These are phyloP conservation scores for Drosophila neoperkinsi DNA, from an alignment of 2,888 invertebrate species.

Conservation along the genomic window DNA sequence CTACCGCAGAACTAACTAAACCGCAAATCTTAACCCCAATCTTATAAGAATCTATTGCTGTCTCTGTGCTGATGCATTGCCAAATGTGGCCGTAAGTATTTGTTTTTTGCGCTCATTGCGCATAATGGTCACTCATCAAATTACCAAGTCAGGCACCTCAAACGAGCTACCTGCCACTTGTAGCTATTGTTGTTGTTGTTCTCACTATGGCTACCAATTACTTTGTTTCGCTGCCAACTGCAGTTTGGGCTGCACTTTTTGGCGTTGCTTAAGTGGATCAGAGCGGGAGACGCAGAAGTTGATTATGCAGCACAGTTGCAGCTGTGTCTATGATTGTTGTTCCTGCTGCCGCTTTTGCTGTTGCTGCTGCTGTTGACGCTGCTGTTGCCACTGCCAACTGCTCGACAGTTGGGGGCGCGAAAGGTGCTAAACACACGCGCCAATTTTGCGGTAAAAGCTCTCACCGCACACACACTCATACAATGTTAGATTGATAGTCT, in stretches of 20 bases:
- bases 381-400: constrained; percentile 31
- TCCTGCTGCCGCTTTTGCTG: constrained; percentile 22
- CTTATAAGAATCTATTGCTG: constrained; percentile 36
- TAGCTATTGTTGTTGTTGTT: constrained; percentile 43
- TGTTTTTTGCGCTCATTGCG: constrained; percentile 58
- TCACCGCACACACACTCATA: constrained; percentile 55
- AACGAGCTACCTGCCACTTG: constrained; percentile 42
- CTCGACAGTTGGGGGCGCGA: constrained; percentile 54
- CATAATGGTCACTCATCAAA: constrained; percentile 72
- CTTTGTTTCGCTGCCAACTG: constrained; percentile 54
- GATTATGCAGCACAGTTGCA: constrained; percentile 64
- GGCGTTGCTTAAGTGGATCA: constrained; percentile 50
- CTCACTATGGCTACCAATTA: constrained; percentile 59
- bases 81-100: constrained; percentile 61
- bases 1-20: constrained; percentile 16
- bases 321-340: constrained; percentile 40
- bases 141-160: constrained; percentile 47
- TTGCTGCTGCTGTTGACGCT: constrained; percentile 11
- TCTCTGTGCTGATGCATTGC: constrained; percentile 38
- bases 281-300: constrained; percentile 27
- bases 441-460: constrained; percentile 76
- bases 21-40: constrained; percentile 64
- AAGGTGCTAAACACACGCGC: constrained; percentile 77
- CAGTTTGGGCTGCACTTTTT: constrained; percentile 53
- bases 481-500: constrained; percentile 56